Evolutionary conservation across 2,113 vertebrate species (phyloP).

Genomic region (Epinephelus cyanopodus): DNA sequence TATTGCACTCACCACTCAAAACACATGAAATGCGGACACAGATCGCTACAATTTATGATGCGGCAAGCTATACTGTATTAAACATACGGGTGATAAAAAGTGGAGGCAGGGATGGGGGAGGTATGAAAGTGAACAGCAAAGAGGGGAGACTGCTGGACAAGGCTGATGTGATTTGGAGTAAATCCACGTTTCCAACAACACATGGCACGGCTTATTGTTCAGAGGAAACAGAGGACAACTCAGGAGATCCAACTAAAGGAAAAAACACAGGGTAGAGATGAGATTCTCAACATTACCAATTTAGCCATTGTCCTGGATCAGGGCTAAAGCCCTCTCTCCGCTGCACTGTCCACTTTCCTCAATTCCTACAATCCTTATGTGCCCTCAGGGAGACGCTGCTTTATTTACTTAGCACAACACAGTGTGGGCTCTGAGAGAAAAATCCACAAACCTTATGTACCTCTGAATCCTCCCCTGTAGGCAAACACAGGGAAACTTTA

Average conservation of each 20-base stretch:
- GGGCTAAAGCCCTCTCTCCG: constrained; percentile 49
- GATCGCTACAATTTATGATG: constrained; percentile 31
- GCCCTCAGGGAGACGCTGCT: constrained; percentile 64
- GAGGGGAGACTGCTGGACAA: constrained; percentile 1
- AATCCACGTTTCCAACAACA: constrained; percentile 52
- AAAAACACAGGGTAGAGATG: constrained; percentile 50
- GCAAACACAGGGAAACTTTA: constrained; percentile 15
- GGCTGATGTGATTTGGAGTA: constrained; percentile 40
- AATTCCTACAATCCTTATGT: constrained; percentile 60
- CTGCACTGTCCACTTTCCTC: constrained; percentile 58
- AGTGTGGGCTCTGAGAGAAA: constrained; percentile 43
- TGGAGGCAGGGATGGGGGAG: background rate
- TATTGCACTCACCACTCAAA: constrained; percentile 47
- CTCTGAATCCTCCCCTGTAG: constrained; percentile 42
- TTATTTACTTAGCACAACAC: constrained; percentile 75
- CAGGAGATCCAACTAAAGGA: constrained; percentile 42
- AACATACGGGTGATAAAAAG: constrained; percentile 43
- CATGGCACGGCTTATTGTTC: constrained; percentile 33
- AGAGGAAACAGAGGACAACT: constrained; percentile 36
- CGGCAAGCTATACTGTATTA: constrained; percentile 24
- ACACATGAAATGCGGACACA: constrained; percentile 42
- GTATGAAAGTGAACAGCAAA: constrained; percentile 23
- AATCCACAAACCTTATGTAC: constrained; percentile 55
- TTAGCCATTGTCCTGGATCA: constrained; percentile 67
- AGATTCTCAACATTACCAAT: constrained; percentile 70